A percentile compares a stretch with the other conserved stretches of the same genome.
Evolutionary conservation across 2,888 invertebrate genomes (phyloP).

Genomic region (Nomada goodeniana): DNA sequence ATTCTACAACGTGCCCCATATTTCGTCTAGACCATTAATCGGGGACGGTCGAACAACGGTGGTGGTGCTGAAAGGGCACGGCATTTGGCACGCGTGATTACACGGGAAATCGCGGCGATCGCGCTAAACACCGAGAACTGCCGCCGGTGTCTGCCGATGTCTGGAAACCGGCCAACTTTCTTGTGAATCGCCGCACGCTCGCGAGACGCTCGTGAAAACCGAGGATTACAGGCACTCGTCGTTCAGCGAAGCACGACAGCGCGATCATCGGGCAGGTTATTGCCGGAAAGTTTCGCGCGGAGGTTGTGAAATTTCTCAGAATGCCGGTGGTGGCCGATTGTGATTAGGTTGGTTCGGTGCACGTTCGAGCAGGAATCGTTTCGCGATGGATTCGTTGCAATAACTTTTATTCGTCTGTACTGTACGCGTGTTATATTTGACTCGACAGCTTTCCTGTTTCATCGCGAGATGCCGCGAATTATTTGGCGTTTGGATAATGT

Average conservation of each 20-base stretch:
- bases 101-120: conserved; percentile 57
- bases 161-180: conserved; percentile 78
- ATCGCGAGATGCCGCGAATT: no score
- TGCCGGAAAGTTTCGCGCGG: conserved; percentile 4
- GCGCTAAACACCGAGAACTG: conserved; percentile 59
- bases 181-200: conserved; percentile 71
- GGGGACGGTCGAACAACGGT: conserved; percentile 36
- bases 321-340: no score
- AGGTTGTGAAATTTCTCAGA: no score
- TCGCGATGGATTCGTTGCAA: no score
- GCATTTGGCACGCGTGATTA: conserved; percentile 61
- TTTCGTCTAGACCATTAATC: conserved; percentile 47
- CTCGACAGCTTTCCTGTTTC: no score
- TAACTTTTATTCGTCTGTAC: no score
- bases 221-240: conserved; percentile 73
- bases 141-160: conserved; percentile 39
- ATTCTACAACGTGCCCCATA: conserved; percentile 26
- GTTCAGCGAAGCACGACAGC: conserved; percentile 65
- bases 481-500: no score
- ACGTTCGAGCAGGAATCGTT: no score
- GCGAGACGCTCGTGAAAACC: conserved; percentile 54
- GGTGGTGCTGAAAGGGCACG: conserved; percentile 51
- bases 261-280: conserved; percentile 66
- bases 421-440: no score
- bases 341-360: no score